Evolutionary conservation across 2,797 vertebrate genomes (phyloP), one percentile per base, ranked within the genome.

Genomic region (Phrynocephalus forsythii): DNA sequence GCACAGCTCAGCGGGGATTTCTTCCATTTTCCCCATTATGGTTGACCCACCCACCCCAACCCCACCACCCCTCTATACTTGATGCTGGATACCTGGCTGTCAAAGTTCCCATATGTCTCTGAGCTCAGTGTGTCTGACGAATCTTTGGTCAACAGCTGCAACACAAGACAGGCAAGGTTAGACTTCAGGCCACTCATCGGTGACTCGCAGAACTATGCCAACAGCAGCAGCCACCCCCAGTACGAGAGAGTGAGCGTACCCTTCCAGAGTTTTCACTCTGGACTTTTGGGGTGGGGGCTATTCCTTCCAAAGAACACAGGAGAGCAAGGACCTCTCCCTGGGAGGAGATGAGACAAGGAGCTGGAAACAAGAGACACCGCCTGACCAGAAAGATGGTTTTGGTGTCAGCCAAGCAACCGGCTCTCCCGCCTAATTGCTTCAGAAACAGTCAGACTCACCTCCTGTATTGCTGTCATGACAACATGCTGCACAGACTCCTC

Each of bases 381-480:
- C 71, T 85, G 28, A 18, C 10, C 52, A 73, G 33, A 16, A 26
- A 63, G 11, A 30, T 9, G 30, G n/a, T 28, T 13, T 16, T 2
- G 11, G 16, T 6, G 60, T 15, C 5, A 79, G 26, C 24, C 48
- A 78, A 79, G 73, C 38, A 52, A 50, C 30, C 60, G 33, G 6
- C 69, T 82, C 68, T 60, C 67, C 10, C 48, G 72, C 16, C 6
- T 4, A 84, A 80, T 22, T 33, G 69, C 60, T 75, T 80, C 22
- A 68, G 15, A 44, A 48, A 9, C 60, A 16, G 1, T 26, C 20
- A 76, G 0, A 28, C 94, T 96, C 94, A 98, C 98, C 97, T 99
- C 98, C 92, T 99, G 98, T 94, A 99, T 98, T 91, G 98, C 98
- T 72, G 97, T 97, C 98, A 99, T 99, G 92, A 99, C 98, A 38